Base-by-base conservation (phyloP, 2,888 invertebrate genomes). In the Amiota minor region DNA sequence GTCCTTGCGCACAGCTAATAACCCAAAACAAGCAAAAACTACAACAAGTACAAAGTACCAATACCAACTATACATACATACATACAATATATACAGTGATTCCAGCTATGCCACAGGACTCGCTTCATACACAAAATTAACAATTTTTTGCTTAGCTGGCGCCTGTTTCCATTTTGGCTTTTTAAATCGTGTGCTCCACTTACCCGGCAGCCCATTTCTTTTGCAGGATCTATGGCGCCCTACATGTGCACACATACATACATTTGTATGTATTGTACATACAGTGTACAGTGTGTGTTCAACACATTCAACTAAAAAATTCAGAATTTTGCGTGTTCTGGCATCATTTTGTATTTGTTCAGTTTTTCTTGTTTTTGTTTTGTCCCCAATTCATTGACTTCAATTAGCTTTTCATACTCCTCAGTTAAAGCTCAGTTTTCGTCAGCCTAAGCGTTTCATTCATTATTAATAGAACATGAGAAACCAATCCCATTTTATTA, bases 281-380 rank as follows among this genome's bases (percentile, higher is more conserved):
- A 50, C 3, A 50, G 50, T n/a, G 1, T 16, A 53, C n/a, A 6
- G 6, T 35, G 35, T 35, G 4, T 50, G n/a, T n/a, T n/a, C n/a
- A n/a, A n/a, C 53, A 50, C 12, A 9, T 10, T 9, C 53, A 4
- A 50, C 53, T n/a, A 50, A 50, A 50, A 12, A 4, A 50, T 50
- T n/a, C 14, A 50, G 6, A 50, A 6, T 12, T 67, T 82, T 73
- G 82, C 82, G 82, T 82, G 82, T 82, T 76, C 83, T 78, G 75
- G 77, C 74, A 72, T 81, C 81, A 82, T 83, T 83, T 81, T 74
- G 72, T 16, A 49, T 35, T 64, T 23, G 35, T 62, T 62, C 12
- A 2, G 6, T 64, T 45, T 45, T 45, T 8, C 11, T 11, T 35
- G n/a, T 62, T 62, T 4, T 9, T 4, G 23, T 23, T 35, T 62